phyloP scores from a whole-genome alignment of 2,113 vertebrate species.

The Dryoscopus gambensis region DNA sequence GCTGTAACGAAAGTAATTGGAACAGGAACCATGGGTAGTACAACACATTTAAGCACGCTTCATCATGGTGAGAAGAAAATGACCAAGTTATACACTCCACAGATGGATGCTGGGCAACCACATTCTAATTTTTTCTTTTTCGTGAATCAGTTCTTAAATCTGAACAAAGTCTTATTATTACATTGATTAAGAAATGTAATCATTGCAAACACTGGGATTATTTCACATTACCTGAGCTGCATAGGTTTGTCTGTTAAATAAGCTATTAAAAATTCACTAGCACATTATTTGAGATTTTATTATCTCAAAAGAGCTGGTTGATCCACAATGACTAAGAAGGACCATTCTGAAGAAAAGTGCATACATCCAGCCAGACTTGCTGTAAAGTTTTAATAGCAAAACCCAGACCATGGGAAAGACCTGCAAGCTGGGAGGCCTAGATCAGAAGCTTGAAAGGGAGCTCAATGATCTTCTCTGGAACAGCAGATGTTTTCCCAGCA shows the following conservation, averaged over 20 bases:
- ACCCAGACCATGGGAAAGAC: background rate
- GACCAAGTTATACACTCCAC: background rate
- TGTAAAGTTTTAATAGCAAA: background rate
- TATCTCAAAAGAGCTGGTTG: background rate
- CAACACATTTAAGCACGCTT: background rate
- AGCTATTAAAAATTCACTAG: background rate
- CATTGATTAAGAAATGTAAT: background rate
- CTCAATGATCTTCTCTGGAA: background rate
- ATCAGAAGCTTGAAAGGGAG: background rate
- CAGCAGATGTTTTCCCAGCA: background rate
- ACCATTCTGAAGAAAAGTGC: background rate
- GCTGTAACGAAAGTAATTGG: background rate
- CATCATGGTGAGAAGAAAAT: background rate
- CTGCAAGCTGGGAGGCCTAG: background rate
- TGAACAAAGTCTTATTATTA: background rate
- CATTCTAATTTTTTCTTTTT: background rate
- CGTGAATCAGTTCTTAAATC: background rate
- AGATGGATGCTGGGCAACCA: background rate
- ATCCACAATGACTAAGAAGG: background rate
- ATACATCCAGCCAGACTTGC: background rate
- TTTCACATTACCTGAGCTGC: background rate
- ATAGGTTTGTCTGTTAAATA: background rate
- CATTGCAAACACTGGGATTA: background rate
- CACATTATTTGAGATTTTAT: background rate
- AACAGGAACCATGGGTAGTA: background rate